Evolutionary conservation across 2,888 invertebrate species (phyloP).

Genomic region (Romanomermis culicivorax): DNA sequence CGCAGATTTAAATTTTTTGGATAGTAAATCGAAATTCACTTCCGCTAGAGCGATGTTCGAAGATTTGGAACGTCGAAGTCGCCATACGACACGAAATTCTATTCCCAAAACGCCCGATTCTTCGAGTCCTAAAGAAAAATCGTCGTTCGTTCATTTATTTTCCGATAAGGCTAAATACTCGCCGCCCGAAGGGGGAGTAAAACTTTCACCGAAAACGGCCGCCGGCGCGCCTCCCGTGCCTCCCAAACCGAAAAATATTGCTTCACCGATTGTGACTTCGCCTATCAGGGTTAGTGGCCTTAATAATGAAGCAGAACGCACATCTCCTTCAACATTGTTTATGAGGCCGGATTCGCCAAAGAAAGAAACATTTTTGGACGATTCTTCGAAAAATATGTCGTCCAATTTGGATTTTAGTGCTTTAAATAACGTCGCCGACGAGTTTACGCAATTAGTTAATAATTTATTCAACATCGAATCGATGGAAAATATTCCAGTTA

Average conservation of each 20-base stretch:
- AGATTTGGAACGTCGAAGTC: slow-evolving; percentile 17
- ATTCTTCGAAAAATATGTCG: background rate
- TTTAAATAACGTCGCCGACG: background rate
- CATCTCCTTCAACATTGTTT: too few species aligned
- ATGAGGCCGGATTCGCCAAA: too few species aligned
- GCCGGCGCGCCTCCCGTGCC: slow-evolving; percentile 9
- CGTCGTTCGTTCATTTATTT: background rate
- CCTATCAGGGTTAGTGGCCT: background rate
- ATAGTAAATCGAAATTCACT: slow-evolving; percentile 15
- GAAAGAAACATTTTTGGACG: too few species aligned
- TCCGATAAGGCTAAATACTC: background rate
- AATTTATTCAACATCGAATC: background rate
- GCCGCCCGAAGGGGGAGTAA: background rate
- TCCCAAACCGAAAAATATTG: slow-evolving; percentile 4
- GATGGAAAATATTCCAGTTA: too few species aligned
- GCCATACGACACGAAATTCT: background rate
- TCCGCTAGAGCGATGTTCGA: slow-evolving; percentile 27
- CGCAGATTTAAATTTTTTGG: background rate
- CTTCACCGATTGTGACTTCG: background rate
- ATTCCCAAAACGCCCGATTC: background rate
- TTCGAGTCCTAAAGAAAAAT: background rate
- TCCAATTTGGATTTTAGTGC: background rate
- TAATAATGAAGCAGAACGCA: too few species aligned
- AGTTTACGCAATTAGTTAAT: background rate
- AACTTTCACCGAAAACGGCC: background rate